Percentiles rank a stretch among this genome's conserved stretches.
Evolutionary conservation across 2,113 vertebrate genomes (phyloP).

Genomic region (Apaloderma vittatum): DNA sequence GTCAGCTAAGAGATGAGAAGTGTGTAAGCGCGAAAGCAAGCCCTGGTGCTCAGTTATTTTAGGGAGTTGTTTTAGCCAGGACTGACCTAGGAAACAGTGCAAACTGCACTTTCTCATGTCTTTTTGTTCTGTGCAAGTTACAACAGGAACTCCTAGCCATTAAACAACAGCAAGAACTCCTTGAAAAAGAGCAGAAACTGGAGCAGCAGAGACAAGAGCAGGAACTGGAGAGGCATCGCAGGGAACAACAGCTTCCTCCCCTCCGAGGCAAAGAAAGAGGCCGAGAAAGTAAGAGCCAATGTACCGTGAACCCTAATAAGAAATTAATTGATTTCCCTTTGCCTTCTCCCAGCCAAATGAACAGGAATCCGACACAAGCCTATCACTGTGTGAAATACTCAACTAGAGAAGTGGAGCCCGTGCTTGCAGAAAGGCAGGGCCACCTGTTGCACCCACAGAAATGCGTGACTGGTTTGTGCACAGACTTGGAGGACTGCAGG

Average conservation of each 20-base stretch:
- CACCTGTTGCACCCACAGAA: not conserved
- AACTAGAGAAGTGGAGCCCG: not conserved
- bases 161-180: conserved; percentile 96
- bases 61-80: conserved; percentile 5
- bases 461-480: not conserved
- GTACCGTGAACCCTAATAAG: conserved; percentile 1
- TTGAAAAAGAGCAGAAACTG: conserved; percentile 95
- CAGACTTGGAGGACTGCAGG: not conserved
- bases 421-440: not conserved
- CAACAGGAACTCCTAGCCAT: conserved; percentile 98
- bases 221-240: conserved; percentile 91
- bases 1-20: not conserved
- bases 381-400: not conserved
- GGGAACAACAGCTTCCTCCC: conserved; percentile 92
- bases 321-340: not conserved
- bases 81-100: conserved; percentile 49
- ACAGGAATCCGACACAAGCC: not conserved
- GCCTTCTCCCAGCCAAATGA: not conserved
- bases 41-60: not conserved
- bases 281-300: conserved; percentile 92
- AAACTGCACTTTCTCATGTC: conserved; percentile 80
- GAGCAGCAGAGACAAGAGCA: conserved; percentile 96
- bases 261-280: conserved; percentile 93
- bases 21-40: not conserved
- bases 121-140: conserved; percentile 88